Conservation (phyloP, 2,888 invertebrate species). For the Cerastis rubricosa region DNA sequence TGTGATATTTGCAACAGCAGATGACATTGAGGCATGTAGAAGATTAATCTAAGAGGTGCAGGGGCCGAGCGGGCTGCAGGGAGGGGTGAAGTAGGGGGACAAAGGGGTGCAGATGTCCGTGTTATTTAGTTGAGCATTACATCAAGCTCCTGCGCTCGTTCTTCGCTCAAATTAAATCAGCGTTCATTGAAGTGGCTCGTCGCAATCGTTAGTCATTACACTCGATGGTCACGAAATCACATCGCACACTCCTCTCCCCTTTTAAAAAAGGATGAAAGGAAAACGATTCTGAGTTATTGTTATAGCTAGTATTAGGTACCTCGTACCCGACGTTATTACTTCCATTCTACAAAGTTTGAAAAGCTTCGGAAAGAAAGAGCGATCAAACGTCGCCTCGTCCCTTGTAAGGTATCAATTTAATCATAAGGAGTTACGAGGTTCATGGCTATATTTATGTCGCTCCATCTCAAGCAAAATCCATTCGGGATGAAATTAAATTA, state of each 20-base stretch:
- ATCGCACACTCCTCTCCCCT: slow-evolving; percentile 60
- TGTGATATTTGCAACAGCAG: slow-evolving; percentile 83
- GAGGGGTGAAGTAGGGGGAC: slow-evolving; percentile 40
- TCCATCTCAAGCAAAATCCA: slow-evolving; percentile 70
- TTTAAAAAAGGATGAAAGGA: slow-evolving; percentile 54
- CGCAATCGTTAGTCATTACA: slow-evolving; percentile 75
- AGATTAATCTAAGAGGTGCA: slow-evolving; percentile 81
- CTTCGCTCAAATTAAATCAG: slow-evolving; percentile 83
- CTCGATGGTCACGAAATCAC: slow-evolving; percentile 66
- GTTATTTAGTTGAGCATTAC: slow-evolving; percentile 85
- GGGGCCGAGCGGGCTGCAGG: slow-evolving; percentile 61
- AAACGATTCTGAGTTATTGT: slow-evolving; percentile 54
- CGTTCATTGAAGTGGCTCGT: slow-evolving; percentile 78
- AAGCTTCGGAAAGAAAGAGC: slow-evolving; percentile 65
- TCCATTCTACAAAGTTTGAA: slow-evolving; percentile 60
- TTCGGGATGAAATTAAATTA: slow-evolving; percentile 72
- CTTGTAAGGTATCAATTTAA: slow-evolving; percentile 72
- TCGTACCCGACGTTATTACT: slow-evolving; percentile 57
- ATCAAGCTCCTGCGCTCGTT: slow-evolving; percentile 77
- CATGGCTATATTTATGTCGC: slow-evolving; percentile 70
- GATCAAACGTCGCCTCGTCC: slow-evolving; percentile 62
- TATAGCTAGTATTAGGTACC: slow-evolving; percentile 45
- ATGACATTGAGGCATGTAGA: slow-evolving; percentile 86
- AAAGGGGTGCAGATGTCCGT: slow-evolving; percentile 74
- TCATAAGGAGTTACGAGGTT: slow-evolving; percentile 68